Evolutionary conservation across 1,140 invertebrate species (phyloP), one percentile per base, ranked within the genome.

Genomic region (Drosophila oshimai): DNA sequence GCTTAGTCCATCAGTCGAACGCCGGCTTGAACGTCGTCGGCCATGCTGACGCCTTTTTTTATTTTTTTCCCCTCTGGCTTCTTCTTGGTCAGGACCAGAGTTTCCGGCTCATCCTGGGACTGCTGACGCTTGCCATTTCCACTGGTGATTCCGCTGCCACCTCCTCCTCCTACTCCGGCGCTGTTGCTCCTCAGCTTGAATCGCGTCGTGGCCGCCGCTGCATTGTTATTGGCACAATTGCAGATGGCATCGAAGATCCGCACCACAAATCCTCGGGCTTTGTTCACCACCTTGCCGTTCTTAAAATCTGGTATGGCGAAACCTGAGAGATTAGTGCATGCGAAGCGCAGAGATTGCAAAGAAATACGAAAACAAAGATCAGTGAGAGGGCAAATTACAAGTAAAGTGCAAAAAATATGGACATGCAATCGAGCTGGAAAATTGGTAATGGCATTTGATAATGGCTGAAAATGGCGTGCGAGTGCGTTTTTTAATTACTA

Each of bases 201-300:
- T 0, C 89, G 81, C 24, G 86, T 80, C 20, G 89, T 81, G 31
- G 90, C 88, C 6, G 93, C 93, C 1, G 92, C 92, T 4, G 92
- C 92, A 26, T 92, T 91, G 2, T 92, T 93, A 65, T 93, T 93
- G 37, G 93, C 93, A 62, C 93, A 93, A 83, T 93, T 93, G 89
- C 93, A 93, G 33, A 93, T 92, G 7, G 92, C 93, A 83, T 93
- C 93, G 62, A 93, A 93, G 84, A 93, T 91, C 36, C 93, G 92
- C 31, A 93, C 89, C 15, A 93, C 92, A 77, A 93, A 93, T 18
- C 93, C 93, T 31, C 92, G 91, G 3, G 93, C 93, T 12, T 92
- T 90, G 47, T 91, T 91, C 5, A 93, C 92, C n/a, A 93, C 88
- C 50, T 93, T 92, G 57, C 92, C 91, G 83, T 93, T 93, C 73